phyloP scores from a whole-genome alignment of 1,140 invertebrate species.

The Ephestia elutella region DNA sequence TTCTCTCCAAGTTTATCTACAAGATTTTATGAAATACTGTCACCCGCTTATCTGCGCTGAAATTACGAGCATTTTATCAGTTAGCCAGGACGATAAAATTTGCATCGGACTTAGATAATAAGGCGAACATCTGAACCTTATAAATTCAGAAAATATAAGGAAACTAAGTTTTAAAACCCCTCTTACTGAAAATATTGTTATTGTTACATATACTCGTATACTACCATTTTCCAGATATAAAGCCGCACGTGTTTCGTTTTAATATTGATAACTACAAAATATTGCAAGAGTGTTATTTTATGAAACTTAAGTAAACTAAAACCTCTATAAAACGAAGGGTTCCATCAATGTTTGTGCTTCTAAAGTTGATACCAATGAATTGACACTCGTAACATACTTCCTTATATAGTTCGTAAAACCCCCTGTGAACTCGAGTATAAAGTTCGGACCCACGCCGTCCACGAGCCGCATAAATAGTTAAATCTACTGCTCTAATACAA shows the following conservation, averaged over 20 bases:
- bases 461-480: constrained; percentile 61
- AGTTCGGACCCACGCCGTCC: constrained; percentile 15
- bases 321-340: background rate
- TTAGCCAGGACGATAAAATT: background rate
- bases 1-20: constrained; percentile 23
- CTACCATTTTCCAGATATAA: no score
- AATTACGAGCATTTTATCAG: constrained; percentile 5
- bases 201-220: no score
- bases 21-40: constrained; percentile 18
- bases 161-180: no score
- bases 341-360: background rate
- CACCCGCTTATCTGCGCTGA: background rate
- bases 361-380: constrained; percentile 3
- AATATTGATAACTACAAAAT: no score
- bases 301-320: background rate
- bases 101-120: background rate
- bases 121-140: background rate
- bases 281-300: no score
- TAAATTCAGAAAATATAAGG: background rate
- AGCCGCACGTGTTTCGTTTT: no score
- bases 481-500: constrained; percentile 71
- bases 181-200: no score
- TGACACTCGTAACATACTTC: constrained; percentile 5
- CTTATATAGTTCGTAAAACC: constrained; percentile 8
- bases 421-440: constrained; percentile 5